Evolutionary conservation across 2,888 invertebrate species (phyloP), one percentile per base, ranked within the genome.

Genomic region (Globia sparganii): DNA sequence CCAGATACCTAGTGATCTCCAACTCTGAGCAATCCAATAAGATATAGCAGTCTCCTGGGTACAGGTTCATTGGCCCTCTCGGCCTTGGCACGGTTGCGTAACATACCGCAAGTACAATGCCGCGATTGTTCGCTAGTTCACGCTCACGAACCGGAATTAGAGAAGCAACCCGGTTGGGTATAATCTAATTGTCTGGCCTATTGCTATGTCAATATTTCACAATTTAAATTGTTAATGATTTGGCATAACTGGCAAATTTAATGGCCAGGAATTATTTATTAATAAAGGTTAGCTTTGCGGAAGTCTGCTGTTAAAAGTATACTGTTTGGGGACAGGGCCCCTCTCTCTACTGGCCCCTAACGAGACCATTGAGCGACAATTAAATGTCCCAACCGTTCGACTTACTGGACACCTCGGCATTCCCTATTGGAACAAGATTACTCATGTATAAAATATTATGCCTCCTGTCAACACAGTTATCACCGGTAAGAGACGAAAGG

Each of bases 21-120:
- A 71, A 70, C 11, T 71, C 31, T 49, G 25, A 71, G 40, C 49
- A 77, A 67, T 81, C 72, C 40, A 73, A 59, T 78, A 75, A 66
- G 75, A 73, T 28, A 28, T 43, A 65, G 43, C 72, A 58, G 70
- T 68, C 61, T 79, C 77, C 75, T 68, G 77, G 84, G 72, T 31
- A 46, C 56, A 85, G 77, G 85, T 85, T 88, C 87, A 88, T 65
- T 62, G 85, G 61, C 81, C 87, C 53, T 37, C 40, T 66, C 72
- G 85, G 81, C 88, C 87, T 87, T 87, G 88, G 81, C 77, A 78
- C 68, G 72, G 59, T 86, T 88, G 73, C 80, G 85, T 88, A 85
- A 87, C 46, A 72, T 65, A 59, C 81, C 85, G 80, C 88, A 85
- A 85, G 72, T 78, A 81, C 75, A 75, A 75, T 75, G 76, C 75